Evolutionary conservation across 1,140 invertebrate species (phyloP), one percentile per base, ranked within the genome.

Genomic region (Drosophila miranda): DNA sequence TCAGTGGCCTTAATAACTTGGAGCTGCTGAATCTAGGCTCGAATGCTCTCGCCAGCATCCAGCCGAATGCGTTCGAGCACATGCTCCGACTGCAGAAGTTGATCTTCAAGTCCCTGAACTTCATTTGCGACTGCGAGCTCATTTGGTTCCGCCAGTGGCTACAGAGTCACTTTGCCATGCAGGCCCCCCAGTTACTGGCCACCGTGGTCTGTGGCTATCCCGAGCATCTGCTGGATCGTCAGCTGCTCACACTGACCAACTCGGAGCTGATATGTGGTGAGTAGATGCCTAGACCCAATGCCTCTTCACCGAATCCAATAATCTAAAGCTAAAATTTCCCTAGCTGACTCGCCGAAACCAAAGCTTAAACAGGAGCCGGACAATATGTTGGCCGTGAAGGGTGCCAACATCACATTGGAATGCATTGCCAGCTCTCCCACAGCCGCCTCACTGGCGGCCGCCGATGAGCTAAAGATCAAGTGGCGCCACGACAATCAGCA

Each of bases 401-500:
- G 96, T 8, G 94, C 94, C 30, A 97, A 97, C 79, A 94, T 97
- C 7, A 95, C 94, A 14, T 90, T 99, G 46, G 92, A 93, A 54
- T 99, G 98, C 92, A 94, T 94, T 66, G 97, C 96, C n/a, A 93
- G 94, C 48, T 93, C 93, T 53, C 92, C 93, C 56, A 91, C 92
- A 11, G 92, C 92, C 14, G 92, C 93, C 13, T 90, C 78, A 0
- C 30, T 90, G 46, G 89, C 89, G 14, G 89, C 89, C 3, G 72
- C 92, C 41, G 92, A 92, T 73, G 92, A 93, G 71, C 94, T 96
- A 89, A 94, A 92, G 60, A 97, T 98, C 89, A 93, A 94, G 49
- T 99, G 98, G 98, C 96, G 95, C 79, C 96, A 96, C 89, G 96
- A 98, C 82, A 97, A 97, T 91, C 92, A 94, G 42, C 96, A 97